Percentiles rank a stretch among this genome's conserved stretches.
These are phyloP conservation scores for Xestia c-nigrum DNA, from an alignment of 2,888 invertebrate species.

Conservation along the genomic window DNA sequence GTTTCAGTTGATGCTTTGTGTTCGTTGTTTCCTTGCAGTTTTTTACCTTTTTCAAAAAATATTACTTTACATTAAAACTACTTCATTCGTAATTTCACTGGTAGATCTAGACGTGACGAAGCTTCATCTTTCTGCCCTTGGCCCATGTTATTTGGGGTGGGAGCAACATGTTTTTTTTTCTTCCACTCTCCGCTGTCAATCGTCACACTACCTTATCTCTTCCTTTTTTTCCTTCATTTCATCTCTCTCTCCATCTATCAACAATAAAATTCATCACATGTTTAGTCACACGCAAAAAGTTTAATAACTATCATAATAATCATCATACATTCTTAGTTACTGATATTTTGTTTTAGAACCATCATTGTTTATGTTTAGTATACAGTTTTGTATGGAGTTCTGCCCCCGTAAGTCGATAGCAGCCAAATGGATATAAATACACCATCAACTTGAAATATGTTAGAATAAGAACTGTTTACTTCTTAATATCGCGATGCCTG, in stretches of 20 bases:
- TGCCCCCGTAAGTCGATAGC: constrained; percentile 6
- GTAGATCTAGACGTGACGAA: background rate
- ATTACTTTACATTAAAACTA: no score
- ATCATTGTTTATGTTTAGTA: background rate
- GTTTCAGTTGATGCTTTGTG: background rate
- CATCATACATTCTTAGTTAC: background rate
- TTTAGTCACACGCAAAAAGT: no score
- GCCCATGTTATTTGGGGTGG: no score
- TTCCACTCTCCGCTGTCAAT: no score
- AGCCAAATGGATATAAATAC: constrained; percentile 37
- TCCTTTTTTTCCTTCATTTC: no score
- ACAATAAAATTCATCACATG: no score
- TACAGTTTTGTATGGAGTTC: background rate
- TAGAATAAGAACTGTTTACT: constrained; percentile 39
- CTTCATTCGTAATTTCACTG: background rate
- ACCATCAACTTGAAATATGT: constrained; percentile 51
- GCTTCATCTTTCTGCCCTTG: no score
- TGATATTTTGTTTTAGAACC: background rate
- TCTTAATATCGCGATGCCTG: constrained; percentile 30
- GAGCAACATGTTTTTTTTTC: no score
- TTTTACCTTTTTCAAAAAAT: background rate
- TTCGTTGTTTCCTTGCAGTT: background rate
- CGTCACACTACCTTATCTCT: no score
- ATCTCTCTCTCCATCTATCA: no score
- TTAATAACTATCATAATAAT: no score